Evolutionary conservation across 2,797 vertebrate species (phyloP).

Genomic region (Sebastiscus tertius): DNA sequence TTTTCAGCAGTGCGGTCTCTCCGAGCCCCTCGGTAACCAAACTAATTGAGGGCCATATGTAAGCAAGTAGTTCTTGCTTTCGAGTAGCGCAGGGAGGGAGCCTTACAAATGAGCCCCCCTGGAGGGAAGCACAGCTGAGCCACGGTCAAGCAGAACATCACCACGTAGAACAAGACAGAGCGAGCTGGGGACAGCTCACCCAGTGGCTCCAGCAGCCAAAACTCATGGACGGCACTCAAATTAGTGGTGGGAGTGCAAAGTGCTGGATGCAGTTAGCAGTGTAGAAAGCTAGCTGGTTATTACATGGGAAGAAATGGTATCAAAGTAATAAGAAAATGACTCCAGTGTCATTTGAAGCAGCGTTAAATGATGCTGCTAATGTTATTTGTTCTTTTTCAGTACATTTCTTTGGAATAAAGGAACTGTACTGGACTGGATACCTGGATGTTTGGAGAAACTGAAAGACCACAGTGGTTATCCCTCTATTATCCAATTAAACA

Average conservation of each 20-base stretch:
- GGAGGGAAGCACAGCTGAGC: slow-evolving; percentile 44
- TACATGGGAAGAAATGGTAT: not conserved
- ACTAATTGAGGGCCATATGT: slow-evolving; percentile 62
- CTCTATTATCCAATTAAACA: slow-evolving; percentile 2
- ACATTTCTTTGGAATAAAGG: too few relatives aligned
- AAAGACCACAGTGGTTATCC: not conserved
- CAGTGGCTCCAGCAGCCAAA: not conserved
- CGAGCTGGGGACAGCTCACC: slow-evolving; percentile 3
- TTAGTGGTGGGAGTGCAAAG: not conserved
- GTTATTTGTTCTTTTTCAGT: not conserved
- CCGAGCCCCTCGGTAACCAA: slow-evolving; percentile 31
- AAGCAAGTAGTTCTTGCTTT: slow-evolving; percentile 55
- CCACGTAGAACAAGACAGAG: slow-evolving; percentile 4
- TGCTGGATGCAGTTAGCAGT: not conserved
- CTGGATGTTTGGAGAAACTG: not conserved
- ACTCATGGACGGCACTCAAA: not conserved
- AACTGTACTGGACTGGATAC: too few relatives aligned
- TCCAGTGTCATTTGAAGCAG: not conserved
- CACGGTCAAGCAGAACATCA: slow-evolving; percentile 43
- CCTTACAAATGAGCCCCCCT: slow-evolving; percentile 55
- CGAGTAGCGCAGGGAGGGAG: slow-evolving; percentile 44
- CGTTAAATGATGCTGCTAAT: not conserved
- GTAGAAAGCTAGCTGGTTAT: not conserved
- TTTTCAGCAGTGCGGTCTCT: slow-evolving; percentile 4
- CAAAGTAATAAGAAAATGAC: not conserved